Base-by-base conservation (phyloP, 2,888 invertebrate genomes). In the Drosophila barbarae region DNA sequence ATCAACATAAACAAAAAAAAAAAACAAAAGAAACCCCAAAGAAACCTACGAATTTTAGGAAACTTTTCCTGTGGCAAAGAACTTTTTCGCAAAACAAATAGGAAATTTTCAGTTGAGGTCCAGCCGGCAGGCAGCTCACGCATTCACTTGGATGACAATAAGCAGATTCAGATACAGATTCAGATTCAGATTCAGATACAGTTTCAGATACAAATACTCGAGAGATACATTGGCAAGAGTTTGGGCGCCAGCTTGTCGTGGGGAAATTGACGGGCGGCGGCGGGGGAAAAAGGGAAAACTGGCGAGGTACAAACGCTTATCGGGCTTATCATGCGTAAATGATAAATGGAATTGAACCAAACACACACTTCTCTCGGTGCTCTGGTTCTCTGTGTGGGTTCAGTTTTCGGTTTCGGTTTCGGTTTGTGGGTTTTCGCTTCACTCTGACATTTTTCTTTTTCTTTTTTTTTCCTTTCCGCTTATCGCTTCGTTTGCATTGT, bases 251-350 rank as follows among this genome's bases (percentile, higher is more conserved):
- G 60, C 35, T 61, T 58, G 23, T 49, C 15, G 35, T 12, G 36
- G 18, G 28, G 15, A 30, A 44, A 32, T 21, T 21, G 21, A 21
- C 21, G 2, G 1, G 18, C 1, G 21, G 3, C 21, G 21, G 21
- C 2, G 21, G 21, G 21, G 21, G 21, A 3, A 21, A 21, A 21
- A 21, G 54, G 54, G 12, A 28, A 21, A 13, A 23, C 42, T 28
- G 38, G 35, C 34, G 55, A n/a, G 52, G 54, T 68, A 71, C 66
- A 57, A 66, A 65, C 71, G 68, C 74, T 76, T 76, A 76, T 76
- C 76, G 66, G 74, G 74, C 77, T 76, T 76, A 76, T 76, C 76
- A 80, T 67, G 74, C 76, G 69, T 80, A 73, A 73, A 80, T 76
- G 76, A 77, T 80, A 80, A 76, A 79, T 79, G 80, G 69, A 76